phyloP scores from a whole-genome alignment of 2,888 invertebrate genomes.

The Troides helena region DNA sequence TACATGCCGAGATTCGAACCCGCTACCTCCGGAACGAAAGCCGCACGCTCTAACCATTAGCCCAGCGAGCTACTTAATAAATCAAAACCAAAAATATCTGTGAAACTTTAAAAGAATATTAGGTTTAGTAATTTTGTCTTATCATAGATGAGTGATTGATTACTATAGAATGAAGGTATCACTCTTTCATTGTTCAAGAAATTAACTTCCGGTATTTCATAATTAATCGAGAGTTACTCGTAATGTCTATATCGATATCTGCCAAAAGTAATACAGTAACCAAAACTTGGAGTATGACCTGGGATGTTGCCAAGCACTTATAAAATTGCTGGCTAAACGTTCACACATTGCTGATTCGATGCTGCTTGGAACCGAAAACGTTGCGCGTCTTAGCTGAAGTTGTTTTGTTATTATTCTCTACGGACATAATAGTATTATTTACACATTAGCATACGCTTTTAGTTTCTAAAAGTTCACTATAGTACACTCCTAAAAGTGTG shows the following conservation, averaged over 20 bases:
- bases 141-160: too few species aligned
- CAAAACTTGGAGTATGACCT: slow-evolving; percentile 15
- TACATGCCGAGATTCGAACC: too few species aligned
- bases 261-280: slow-evolving; percentile 20
- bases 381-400: not conserved
- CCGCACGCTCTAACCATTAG: too few species aligned
- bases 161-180: too few species aligned
- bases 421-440: not conserved
- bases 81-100: too few species aligned
- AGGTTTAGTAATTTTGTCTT: too few species aligned
- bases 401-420: not conserved
- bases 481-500: too few species aligned
- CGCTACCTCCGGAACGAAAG: too few species aligned
- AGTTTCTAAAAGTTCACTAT: too few species aligned
- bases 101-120: too few species aligned
- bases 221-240: not conserved
- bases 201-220: not conserved
- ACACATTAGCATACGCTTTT: not conserved
- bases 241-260: not conserved
- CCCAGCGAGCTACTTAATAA: too few species aligned
- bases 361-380: slow-evolving; percentile 4
- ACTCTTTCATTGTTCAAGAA: too few species aligned
- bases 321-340: slow-evolving; percentile 22
- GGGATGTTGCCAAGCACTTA: slow-evolving; percentile 27
- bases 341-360: slow-evolving; percentile 4